Conservation (phyloP, 1,140 invertebrate genomes). For the Berghia stephanieae region DNA sequence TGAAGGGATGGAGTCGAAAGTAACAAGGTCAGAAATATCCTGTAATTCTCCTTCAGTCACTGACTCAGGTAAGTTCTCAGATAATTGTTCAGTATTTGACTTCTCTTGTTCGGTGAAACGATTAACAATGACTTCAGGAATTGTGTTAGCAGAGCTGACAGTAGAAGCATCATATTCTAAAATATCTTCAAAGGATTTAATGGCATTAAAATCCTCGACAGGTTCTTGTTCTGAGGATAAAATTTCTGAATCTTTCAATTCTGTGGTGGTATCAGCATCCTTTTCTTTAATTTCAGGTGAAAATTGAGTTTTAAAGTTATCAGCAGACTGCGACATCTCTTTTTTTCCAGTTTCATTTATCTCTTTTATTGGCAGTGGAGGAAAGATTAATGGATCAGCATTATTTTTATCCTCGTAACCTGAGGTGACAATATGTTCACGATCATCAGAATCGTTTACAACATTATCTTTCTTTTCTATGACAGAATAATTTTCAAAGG, state of each 20-base stretch:
- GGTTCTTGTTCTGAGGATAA: too few relatives aligned
- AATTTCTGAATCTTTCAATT: too few relatives aligned
- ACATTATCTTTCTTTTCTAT: background rate
- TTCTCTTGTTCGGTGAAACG: background rate
- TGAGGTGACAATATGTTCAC: background rate
- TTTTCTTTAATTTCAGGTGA: too few relatives aligned
- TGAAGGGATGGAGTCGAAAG: conserved; percentile 9
- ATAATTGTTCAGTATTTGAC: background rate
- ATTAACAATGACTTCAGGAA: too few relatives aligned
- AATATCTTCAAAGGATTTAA: background rate
- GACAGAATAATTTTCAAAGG: too few relatives aligned
- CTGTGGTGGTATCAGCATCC: too few relatives aligned
- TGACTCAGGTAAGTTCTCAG: background rate
- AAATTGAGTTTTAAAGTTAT: too few relatives aligned
- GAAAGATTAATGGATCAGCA: background rate
- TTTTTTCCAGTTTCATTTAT: background rate
- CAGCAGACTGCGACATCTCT: too few relatives aligned
- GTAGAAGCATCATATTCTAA: background rate
- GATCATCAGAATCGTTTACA: background rate
- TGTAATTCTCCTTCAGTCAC: conserved; percentile 18
- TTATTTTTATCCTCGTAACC: background rate
- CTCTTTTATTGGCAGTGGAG: background rate
- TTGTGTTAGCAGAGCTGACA: background rate
- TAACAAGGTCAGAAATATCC: conserved; percentile 27
- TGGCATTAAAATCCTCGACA: background rate